Base-by-base conservation (phyloP, 2,113 vertebrate genomes). In the Mastomys natalensis region DNA sequence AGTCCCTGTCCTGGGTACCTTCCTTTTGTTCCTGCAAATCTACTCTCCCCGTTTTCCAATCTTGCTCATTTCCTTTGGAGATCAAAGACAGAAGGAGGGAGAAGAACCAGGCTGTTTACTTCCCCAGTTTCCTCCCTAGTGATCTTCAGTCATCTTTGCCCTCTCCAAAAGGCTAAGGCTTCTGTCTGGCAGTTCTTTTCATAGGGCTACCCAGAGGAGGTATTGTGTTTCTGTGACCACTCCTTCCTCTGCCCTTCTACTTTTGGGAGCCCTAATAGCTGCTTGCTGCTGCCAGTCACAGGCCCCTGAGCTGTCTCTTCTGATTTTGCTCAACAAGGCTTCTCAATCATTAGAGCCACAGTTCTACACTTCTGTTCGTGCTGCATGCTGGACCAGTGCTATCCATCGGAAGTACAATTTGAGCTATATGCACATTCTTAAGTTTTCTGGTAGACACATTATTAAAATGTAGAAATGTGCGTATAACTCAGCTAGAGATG, bases 31-130 rank as follows among this genome's bases (percentile, higher is more conserved):
- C 62, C 64, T 95, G 94, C 48, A 85, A 22, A 87, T 89, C 21
- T 19, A 17, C 37, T 91, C 31, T 92, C 19, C 4, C 21, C 1
- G 26, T 9, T 94, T 82, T 92, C 62, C 24, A 93, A 7, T 43
- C 48, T 95, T 87, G 60, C 19, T 87, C 43, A 82, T 24, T 60
- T 29, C 0, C 51, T 15, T 43, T 19, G 55, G 58, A 53, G 10
- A 78, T 70, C 82, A 58, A 89, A 93, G 96, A 89, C 17, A 55
- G 60, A 87, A 66, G 13, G 29, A 96, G 51, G 60, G 73, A 88
- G 17, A n/a, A n/a, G 12, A 19, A 72, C 17, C 2, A 19, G 62
- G 7, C 22, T 45, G 10, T 87, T 92, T 55, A 31, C 55, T 77
- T 37, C 29, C 34, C 43, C 72, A 76, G 13, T 10, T 76, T 66